Evolutionary conservation across 2,888 invertebrate genomes (phyloP), one percentile per base, ranked within the genome.

Genomic region (Stegana nigrithorax): DNA sequence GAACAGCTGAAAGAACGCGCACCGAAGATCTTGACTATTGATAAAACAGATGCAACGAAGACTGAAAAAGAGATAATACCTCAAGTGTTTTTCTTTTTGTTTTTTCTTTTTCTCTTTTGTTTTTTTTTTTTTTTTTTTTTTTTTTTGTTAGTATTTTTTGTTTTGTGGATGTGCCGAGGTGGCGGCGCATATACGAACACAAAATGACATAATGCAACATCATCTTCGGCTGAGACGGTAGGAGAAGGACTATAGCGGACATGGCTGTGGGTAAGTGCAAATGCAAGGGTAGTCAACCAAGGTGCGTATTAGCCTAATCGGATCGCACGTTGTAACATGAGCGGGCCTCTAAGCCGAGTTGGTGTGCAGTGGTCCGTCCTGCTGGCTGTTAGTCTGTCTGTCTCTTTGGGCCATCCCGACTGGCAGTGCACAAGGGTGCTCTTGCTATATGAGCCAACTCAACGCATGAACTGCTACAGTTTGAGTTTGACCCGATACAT

Each of bases 131-230:
- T n/a, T n/a, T n/a, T n/a, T n/a, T n/a, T n/a, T n/a, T n/a, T n/a
- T n/a, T n/a, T n/a, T n/a, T n/a, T n/a, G n/a, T n/a, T n/a, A n/a
- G n/a, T n/a, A n/a, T n/a, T n/a, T n/a, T n/a, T n/a, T n/a, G n/a
- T n/a, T n/a, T 12, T 12, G n/a, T 26, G n/a, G 14, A 51, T 12
- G 12, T 47, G 56, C 44, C 39, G 27, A 64, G 65, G 59, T 55
- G 64, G 56, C 59, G 32, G 44, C 56, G 47, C 21, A 51, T 12
- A 21, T 32, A 55, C 21, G 17, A 26, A 27, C 27, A 73, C 66
- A 68, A 73, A 76, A 77, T 80, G 78, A 80, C 78, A 80, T 75
- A 78, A 78, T 75, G 75, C 75, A 66, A 71, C 74, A 71, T 73
- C 75, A 77, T 71, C 68, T 65, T 63, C 21, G 21, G 53, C 32